Base-by-base conservation (phyloP, 2,797 vertebrate species). In the Tapirus indicus region DNA sequence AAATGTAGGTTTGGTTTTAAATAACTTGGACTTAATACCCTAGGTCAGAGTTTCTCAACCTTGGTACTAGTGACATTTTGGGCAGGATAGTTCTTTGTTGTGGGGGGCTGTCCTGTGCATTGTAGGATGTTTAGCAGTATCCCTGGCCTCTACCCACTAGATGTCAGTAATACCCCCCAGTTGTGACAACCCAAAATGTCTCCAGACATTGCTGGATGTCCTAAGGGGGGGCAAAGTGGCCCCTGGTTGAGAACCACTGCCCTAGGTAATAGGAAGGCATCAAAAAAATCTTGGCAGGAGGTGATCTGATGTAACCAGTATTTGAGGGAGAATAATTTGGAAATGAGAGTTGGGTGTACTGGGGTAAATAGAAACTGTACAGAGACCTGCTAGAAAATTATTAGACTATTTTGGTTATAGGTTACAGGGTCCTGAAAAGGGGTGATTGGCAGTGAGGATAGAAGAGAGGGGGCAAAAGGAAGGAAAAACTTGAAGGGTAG, bases 1-100 rank as follows among this genome's bases (percentile, higher is more conserved):
- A 94, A 74, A 72, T 58, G 14, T 52, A 85, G 25, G 25, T 66
- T 66, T 47, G 20, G 17, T 91, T 49, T 92, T 71, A 77, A 86
- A 17, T 82, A 80, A 75, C 72, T 92, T 83, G 84, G 52, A 66
- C 29, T 88, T 86, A 85, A 91, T 95, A 68, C 41, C 41, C 7
- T 68, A 56, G 32, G 9, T 79, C 69, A 74, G 21, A 16, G 2
- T 72, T 93, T 94, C 74, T 97, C 56, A 93, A 54, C n/a, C 7
- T 88, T 41, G 66, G 52, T 18, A 20, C 44, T 75, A 1, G 47
- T 93, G 54, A 44, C 82, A 77, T 62, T 92, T 68, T n/a, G 27
- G 77, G 29, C 23, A 72, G 25, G 35, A 84, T 64, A 49, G 23
- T 60, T 88, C 68, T 83, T 69, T 75, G 58, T 83, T 58, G 41